Conservation (phyloP, 1,140 invertebrate genomes). For the Gryllus bimaculatus region DNA sequence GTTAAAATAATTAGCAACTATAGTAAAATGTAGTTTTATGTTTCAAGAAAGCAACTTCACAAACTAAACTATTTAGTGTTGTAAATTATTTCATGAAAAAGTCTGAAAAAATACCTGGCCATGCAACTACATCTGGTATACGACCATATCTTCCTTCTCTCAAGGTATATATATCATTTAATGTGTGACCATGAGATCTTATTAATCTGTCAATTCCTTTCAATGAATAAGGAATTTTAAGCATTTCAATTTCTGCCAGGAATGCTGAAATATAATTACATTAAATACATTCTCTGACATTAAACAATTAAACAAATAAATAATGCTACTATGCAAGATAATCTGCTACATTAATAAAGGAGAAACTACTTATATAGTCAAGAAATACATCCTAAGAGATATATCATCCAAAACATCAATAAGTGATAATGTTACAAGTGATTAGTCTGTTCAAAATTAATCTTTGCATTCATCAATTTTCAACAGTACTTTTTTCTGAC, state of each 20-base stretch:
- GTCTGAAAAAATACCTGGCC: constrained; percentile 54
- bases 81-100: no score
- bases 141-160: constrained; percentile 57
- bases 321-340: background rate
- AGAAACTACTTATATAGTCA: no score
- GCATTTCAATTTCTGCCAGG: constrained; percentile 45
- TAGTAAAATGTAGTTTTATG: no score
- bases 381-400: no score
- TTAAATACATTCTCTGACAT: background rate
- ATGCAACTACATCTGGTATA: constrained; percentile 89
- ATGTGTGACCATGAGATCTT: constrained; percentile 88
- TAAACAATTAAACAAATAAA: background rate
- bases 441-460: no score
- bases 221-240: constrained; percentile 60
- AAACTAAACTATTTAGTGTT: no score
- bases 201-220: constrained; percentile 66
- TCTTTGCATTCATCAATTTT: no score
- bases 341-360: background rate
- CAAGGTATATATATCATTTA: constrained; percentile 79
- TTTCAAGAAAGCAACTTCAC: no score
- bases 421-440: no score
- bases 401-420: no score
- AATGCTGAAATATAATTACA: constrained; percentile 41
- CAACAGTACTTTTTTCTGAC: no score
- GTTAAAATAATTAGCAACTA: no score